A percentile compares a stretch with the other conserved stretches of the same genome.
These are phyloP conservation scores for Etheostoma cragini DNA, from an alignment of 2,113 vertebrate species.

Conservation along the genomic window DNA sequence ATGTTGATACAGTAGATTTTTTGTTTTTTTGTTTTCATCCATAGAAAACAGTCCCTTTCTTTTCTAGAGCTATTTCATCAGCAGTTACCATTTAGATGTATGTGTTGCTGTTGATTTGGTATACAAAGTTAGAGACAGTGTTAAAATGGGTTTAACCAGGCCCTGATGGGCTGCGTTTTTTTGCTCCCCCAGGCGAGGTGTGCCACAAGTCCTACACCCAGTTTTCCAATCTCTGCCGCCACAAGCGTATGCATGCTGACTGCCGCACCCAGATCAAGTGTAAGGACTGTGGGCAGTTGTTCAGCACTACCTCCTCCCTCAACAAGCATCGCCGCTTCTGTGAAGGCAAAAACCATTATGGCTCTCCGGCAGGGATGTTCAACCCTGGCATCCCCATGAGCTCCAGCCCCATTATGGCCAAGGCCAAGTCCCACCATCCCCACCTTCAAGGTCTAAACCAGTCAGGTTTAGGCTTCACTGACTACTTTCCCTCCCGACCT, in stretches of 20 bases:
- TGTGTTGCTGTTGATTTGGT: conserved; percentile 73
- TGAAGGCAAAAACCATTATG: conserved; percentile 99
- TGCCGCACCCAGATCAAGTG: conserved; percentile 99
- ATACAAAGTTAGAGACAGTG: conserved; percentile 83
- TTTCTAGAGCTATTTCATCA: neutral
- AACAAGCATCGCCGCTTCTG: conserved; percentile 99
- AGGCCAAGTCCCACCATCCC: conserved; percentile 89
- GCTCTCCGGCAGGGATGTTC: conserved; percentile 89
- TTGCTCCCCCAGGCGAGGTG: conserved; percentile 94
- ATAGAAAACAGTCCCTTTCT: neutral
- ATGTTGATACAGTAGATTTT: neutral
- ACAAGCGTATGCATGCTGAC: conserved; percentile 99
- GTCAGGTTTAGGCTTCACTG: conserved; percentile 89
- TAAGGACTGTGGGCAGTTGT: conserved; percentile 99
- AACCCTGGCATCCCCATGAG: conserved; percentile 92
- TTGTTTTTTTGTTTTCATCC: neutral
- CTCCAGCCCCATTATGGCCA: conserved; percentile 93
- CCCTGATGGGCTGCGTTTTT: conserved; percentile 82
- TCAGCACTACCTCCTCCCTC: conserved; percentile 99
- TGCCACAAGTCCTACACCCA: conserved; percentile 99
- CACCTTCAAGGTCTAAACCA: conserved; percentile 89
- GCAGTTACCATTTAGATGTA: conserved; percentile 32
- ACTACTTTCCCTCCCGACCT: conserved; percentile 94
- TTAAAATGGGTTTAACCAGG: conserved; percentile 88
- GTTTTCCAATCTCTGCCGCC: conserved; percentile 99